Percentiles rank a stretch among this genome's conserved stretches.
phyloP scores from a whole-genome alignment of 2,113 vertebrate genomes.

The Equus quagga region DNA sequence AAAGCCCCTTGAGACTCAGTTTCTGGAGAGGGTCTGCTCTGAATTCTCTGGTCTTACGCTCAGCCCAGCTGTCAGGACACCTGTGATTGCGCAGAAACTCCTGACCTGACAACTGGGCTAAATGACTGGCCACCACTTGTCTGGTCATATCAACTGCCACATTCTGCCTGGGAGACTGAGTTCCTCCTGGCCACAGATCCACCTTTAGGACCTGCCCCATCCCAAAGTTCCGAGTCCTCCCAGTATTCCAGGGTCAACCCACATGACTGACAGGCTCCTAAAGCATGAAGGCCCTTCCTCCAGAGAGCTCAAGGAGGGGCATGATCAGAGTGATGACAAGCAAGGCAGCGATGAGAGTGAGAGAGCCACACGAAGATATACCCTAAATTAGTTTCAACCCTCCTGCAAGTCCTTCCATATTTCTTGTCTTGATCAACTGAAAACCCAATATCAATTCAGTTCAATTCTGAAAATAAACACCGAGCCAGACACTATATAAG shows the following conservation, averaged over 20 bases:
- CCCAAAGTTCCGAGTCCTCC: not conserved
- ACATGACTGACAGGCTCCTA: not conserved
- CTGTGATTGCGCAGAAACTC: fast-evolving
- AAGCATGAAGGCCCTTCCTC: not conserved
- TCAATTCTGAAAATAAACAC: not conserved
- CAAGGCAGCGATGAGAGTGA: not conserved
- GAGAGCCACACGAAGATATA: not conserved
- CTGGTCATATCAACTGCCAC: not conserved
- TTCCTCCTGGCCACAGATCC: not conserved
- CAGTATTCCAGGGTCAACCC: not conserved
- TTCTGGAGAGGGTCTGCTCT: not conserved
- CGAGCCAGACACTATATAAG: no score
- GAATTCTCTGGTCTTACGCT: not conserved
- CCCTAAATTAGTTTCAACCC: not conserved
- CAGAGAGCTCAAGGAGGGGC: not conserved
- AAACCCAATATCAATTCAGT: not conserved
- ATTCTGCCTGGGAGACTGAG: not conserved
- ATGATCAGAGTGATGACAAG: not conserved
- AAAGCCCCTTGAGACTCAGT: not conserved
- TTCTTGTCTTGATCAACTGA: not conserved
- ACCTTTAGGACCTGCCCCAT: not conserved
- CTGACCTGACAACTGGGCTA: not conserved
- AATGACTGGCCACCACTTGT: not conserved
- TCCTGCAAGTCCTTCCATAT: not conserved
- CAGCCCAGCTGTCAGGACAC: not conserved